Evolutionary conservation across 2,797 vertebrate genomes (phyloP).

Genomic region (Chiloscyllium punctatum): DNA sequence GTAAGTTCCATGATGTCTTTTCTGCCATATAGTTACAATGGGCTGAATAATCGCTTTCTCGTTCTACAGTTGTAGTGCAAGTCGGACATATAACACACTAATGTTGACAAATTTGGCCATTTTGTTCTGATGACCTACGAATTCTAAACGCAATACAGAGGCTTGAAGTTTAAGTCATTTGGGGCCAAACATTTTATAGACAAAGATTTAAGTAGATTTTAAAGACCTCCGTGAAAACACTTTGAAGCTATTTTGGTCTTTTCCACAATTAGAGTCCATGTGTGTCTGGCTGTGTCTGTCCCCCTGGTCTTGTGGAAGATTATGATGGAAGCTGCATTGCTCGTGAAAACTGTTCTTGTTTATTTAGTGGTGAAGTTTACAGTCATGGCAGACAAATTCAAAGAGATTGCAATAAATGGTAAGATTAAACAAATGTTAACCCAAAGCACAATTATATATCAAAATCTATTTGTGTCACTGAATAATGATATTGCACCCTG

Average conservation of each 20-base stretch:
- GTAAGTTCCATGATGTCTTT: background rate
- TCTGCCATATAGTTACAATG: background rate
- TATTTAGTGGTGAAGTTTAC: background rate
- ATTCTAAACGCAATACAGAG: background rate
- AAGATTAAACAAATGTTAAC: background rate
- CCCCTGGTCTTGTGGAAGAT: background rate
- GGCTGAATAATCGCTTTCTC: background rate
- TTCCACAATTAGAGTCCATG: background rate
- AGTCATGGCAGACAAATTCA: background rate
- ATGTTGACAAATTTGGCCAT: background rate
- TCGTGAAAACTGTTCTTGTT: background rate
- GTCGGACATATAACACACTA: background rate
- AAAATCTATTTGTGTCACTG: background rate
- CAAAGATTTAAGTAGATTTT: background rate
- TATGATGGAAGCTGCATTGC: too few relatives aligned
- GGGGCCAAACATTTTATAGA: background rate
- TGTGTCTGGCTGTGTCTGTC: conserved; percentile 25
- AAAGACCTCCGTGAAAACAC: background rate
- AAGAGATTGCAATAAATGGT: conserved; percentile 35
- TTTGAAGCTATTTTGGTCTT: background rate
- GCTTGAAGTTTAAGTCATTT: background rate
- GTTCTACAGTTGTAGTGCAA: background rate
- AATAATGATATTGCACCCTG: background rate
- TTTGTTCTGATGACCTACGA: background rate
- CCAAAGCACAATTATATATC: background rate